Conservation (phyloP, 2,888 invertebrate genomes). For the Mantis religiosa region DNA sequence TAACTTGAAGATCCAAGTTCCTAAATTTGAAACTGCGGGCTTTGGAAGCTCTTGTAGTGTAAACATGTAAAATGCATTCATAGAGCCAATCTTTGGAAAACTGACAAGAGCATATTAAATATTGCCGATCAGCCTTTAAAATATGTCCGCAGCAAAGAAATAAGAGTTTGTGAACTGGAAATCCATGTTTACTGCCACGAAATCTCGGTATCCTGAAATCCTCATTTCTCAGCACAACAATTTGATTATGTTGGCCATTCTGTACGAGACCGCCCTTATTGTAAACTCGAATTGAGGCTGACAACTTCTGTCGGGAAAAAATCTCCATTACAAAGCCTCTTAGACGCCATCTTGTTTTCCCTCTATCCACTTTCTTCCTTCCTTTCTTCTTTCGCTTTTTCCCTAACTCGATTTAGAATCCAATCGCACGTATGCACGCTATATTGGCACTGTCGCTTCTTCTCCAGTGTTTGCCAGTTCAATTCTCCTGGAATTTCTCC, state of each 20-base stretch:
- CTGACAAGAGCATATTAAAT: too few relatives aligned
- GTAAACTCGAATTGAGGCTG: neutral
- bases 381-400: neutral
- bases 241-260: neutral
- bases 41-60: too few relatives aligned
- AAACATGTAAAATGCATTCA: too few relatives aligned
- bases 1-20: too few relatives aligned
- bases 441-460: neutral
- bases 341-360: neutral
- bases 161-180: neutral
- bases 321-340: neutral
- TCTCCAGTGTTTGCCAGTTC: neutral
- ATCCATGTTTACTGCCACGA: neutral
- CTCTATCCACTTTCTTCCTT: neutral
- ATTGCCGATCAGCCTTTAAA: too few relatives aligned
- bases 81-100: too few relatives aligned
- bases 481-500: neutral
- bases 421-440: neutral
- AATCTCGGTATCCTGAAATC: neutral
- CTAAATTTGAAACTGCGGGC: too few relatives aligned
- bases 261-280: neutral
- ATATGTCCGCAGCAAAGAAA: neutral
- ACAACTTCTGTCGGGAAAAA: neutral
- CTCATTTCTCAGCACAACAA: neutral
- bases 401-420: neutral